Conservation (phyloP, 2,797 vertebrate species). For the Triplophysa bombifrons region DNA sequence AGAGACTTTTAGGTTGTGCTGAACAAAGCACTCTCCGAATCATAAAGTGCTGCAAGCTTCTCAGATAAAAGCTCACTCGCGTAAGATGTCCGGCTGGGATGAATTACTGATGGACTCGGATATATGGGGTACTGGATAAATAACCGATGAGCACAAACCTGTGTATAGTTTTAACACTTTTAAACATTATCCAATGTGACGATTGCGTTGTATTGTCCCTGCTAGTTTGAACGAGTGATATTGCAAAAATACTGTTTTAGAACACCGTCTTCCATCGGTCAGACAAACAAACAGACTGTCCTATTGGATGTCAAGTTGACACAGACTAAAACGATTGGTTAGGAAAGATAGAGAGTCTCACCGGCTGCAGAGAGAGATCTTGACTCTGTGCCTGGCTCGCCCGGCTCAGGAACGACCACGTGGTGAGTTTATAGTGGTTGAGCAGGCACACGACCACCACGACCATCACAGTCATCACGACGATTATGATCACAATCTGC, state of each 20-base stretch:
- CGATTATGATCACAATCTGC: constrained; percentile 88
- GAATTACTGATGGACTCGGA: constrained; percentile 6
- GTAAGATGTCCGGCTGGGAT: constrained; percentile 1
- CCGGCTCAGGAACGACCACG: constrained; percentile 82
- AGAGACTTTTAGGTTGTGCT: constrained; percentile 34
- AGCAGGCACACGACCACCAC: constrained; percentile 88
- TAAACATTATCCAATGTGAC: not conserved
- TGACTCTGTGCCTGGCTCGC: constrained; percentile 80
- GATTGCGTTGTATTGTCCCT: not conserved
- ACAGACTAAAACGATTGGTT: not conserved
- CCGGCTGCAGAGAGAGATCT: constrained; percentile 71
- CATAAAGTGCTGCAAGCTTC: constrained; percentile 17
- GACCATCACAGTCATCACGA: constrained; percentile 90
- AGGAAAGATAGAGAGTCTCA: constrained; percentile 24
- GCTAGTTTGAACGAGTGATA: not conserved
- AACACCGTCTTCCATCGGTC: too few species aligned
- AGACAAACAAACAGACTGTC: too few species aligned
- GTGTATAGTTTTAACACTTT: not conserved
- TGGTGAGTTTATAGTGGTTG: constrained; percentile 87
- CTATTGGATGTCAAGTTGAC: too few species aligned
- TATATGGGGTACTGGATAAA: not conserved
- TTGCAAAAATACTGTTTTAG: too few species aligned
- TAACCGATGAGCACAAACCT: not conserved
- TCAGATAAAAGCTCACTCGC: constrained; percentile 22
- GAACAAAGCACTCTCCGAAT: constrained; percentile 1